phyloP scores from a whole-genome alignment of 2,888 invertebrate genomes.

The Chrysopilus asiliformis region DNA sequence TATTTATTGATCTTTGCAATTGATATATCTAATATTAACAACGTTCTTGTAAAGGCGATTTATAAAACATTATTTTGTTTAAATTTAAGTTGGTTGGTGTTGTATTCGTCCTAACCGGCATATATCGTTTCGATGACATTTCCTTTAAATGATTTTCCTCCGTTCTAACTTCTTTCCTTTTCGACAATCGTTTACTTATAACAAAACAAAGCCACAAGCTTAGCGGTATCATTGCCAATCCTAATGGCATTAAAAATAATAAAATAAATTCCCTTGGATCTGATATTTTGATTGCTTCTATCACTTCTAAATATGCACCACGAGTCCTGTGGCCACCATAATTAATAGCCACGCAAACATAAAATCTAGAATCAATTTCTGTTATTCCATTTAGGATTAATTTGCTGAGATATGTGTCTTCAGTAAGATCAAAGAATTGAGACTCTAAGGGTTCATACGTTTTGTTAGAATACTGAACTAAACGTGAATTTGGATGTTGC shows the following conservation, averaged over 20 bases:
- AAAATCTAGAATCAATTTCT: conserved; percentile 25
- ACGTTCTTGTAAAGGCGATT: too few relatives aligned
- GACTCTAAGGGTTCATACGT: conserved; percentile 27
- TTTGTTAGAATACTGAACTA: conserved; percentile 23
- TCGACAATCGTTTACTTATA: background rate
- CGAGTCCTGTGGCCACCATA: conserved; percentile 28
- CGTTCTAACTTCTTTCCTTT: background rate
- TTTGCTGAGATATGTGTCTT: conserved; percentile 30
- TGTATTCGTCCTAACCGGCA: too few relatives aligned
- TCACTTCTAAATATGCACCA: conserved; percentile 27
- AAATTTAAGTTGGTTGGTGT: too few relatives aligned
- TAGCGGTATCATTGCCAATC: conserved; percentile 27
- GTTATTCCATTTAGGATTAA: conserved; percentile 27
- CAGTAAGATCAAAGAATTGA: conserved; percentile 23
- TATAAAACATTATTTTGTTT: too few relatives aligned
- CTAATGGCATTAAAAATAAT: conserved; percentile 31
- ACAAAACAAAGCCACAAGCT: conserved; percentile 27
- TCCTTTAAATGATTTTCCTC: too few relatives aligned
- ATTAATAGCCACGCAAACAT: conserved; percentile 32
- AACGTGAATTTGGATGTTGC: background rate
- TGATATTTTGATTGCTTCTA: conserved; percentile 17
- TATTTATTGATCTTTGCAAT: too few relatives aligned
- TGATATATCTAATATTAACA: too few relatives aligned
- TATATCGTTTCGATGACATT: too few relatives aligned
- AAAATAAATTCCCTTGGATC: conserved; percentile 25